Conservation (phyloP, 2,888 invertebrate species). For the Sinhomidia bicolor region DNA sequence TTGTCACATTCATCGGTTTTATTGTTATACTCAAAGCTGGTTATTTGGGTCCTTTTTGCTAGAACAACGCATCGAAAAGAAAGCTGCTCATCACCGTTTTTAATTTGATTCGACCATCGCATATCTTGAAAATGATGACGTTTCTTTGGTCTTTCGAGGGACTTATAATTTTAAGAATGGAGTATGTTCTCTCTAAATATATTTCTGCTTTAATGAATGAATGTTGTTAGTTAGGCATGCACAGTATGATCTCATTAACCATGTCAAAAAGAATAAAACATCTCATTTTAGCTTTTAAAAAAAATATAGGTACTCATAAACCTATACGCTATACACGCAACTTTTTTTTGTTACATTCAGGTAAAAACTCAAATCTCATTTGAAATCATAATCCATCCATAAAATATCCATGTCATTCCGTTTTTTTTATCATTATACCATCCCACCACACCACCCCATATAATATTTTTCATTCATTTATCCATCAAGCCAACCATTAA, state of each 20-base stretch:
- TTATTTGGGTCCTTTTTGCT: not conserved
- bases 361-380: not conserved
- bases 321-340: too few species aligned
- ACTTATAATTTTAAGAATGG: not conserved
- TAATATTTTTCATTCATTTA: conserved; percentile 37
- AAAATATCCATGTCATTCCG: conserved; percentile 53
- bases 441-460: not conserved
- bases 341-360: not conserved
- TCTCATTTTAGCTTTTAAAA: not conserved
- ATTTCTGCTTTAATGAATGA: not conserved
- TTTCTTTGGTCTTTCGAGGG: not conserved
- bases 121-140: too few species aligned
- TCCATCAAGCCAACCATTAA: conserved; percentile 43
- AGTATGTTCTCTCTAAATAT: not conserved
- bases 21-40: too few species aligned
- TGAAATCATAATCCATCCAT: conserved; percentile 27
- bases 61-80: conserved; percentile 42
- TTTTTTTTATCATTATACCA: not conserved
- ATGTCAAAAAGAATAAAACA: conserved; percentile 46
- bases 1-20: conserved; percentile 54
- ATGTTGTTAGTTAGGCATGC: conserved; percentile 11
- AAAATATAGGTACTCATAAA: too few species aligned
- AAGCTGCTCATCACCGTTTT: conserved; percentile 41
- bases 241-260: conserved; percentile 64
- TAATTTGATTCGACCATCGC: too few species aligned